Evolutionary conservation across 2,113 vertebrate species (phyloP).

Genomic region (Epinephelus cyanopodus): DNA sequence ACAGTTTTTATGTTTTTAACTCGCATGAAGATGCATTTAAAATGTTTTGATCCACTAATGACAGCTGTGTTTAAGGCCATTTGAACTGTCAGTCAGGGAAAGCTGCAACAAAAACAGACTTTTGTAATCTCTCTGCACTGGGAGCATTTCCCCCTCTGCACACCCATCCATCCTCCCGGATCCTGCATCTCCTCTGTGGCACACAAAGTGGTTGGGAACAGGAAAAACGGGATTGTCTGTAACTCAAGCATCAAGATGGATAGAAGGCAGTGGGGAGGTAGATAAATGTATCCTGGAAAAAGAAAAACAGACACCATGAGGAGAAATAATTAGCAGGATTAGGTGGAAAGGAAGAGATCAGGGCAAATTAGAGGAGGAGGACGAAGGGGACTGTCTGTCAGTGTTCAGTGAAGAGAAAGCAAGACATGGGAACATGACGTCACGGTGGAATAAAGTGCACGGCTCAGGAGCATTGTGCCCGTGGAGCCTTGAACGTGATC

Average conservation of each 20-base stretch:
- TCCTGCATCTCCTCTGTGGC: conserved; percentile 34
- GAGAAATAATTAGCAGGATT: conserved; percentile 58
- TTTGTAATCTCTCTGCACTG: not conserved
- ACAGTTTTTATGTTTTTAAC: conserved; percentile 16
- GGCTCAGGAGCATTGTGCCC: conserved; percentile 33
- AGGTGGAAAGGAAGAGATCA: conserved; percentile 20
- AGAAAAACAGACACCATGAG: conserved; percentile 51
- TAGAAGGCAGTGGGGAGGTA: conserved; percentile 26
- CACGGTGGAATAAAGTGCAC: conserved; percentile 38
- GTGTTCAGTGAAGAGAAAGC: conserved; percentile 11
- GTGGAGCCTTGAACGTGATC: conserved; percentile 16
- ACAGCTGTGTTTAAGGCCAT: conserved; percentile 20
- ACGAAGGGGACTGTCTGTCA: not conserved
- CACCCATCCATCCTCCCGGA: conserved; percentile 22
- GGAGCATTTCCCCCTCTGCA: conserved; percentile 18
- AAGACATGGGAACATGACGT: conserved; percentile 32
- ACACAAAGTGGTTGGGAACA: conserved; percentile 52
- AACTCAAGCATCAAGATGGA: conserved; percentile 59
- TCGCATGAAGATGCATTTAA: conserved; percentile 29
- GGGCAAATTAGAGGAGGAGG: conserved; percentile 5
- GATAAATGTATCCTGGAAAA: conserved; percentile 54
- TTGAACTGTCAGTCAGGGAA: conserved; percentile 34
- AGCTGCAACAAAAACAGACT: conserved; percentile 48
- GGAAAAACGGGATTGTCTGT: conserved; percentile 57
- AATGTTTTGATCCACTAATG: conserved; percentile 33